These are phyloP conservation scores for Bujurquina vittata DNA, from an alignment of 2,113 vertebrate genomes.

Conservation along the genomic window DNA sequence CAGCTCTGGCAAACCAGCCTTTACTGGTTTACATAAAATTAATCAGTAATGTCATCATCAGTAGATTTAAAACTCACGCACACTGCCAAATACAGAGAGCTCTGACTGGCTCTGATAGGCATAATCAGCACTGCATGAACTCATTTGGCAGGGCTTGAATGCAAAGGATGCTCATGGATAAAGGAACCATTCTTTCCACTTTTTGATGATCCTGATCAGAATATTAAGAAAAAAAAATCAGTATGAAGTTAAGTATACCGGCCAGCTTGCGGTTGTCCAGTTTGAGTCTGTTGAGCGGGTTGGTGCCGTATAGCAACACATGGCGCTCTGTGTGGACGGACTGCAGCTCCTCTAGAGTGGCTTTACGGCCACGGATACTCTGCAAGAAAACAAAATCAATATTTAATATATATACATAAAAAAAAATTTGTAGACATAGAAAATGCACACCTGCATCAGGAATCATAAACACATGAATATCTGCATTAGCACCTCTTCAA, in stretches of 20 bases:
- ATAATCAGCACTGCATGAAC: not conserved
- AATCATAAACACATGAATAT: not conserved
- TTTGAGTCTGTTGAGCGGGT: constrained; percentile 92
- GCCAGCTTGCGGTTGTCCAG: constrained; percentile 94
- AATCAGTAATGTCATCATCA: not conserved
- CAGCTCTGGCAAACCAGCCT: not conserved
- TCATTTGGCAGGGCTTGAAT: not conserved
- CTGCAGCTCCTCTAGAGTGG: constrained; percentile 91
- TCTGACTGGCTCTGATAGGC: not conserved
- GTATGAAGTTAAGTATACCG: constrained; percentile 69
- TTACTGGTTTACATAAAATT: not conserved
- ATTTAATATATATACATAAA: not conserved
- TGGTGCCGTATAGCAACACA: constrained; percentile 90
- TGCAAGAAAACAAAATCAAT: constrained; percentile 52
- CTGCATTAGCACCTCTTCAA: not conserved
- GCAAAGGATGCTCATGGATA: not conserved
- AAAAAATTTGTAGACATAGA: not conserved
- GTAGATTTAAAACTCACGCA: not conserved
- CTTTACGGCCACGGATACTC: constrained; percentile 89
- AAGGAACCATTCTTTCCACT: not conserved
- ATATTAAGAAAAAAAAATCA: not conserved
- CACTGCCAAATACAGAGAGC: not conserved
- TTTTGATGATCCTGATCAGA: not conserved
- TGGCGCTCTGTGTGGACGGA: constrained; percentile 87
- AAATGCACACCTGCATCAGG: not conserved